Evolutionary conservation across 2,113 vertebrate species (phyloP).

Genomic region (Ondatra zibethicus): DNA sequence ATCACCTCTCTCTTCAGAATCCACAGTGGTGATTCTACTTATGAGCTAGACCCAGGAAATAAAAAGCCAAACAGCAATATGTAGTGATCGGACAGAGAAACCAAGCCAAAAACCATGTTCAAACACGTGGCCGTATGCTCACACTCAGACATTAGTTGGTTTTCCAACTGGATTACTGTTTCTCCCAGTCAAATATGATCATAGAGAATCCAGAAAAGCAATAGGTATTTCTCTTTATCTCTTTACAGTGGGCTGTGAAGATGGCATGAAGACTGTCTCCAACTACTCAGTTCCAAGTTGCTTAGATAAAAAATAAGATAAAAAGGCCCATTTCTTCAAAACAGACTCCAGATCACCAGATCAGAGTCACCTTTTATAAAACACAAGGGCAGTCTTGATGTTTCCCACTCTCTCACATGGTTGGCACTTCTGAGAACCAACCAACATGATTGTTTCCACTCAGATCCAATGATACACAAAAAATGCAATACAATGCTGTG

Average conservation of each 20-base stretch:
- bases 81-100: not conserved
- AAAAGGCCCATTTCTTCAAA: slow-evolving; percentile 15
- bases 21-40: not conserved
- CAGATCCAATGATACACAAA: not conserved
- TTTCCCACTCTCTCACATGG: not conserved
- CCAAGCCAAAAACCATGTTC: not conserved
- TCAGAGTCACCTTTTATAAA: slow-evolving; percentile 37
- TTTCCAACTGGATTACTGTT: slow-evolving; percentile 18
- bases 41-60: not conserved
- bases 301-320: not conserved
- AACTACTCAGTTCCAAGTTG: not conserved
- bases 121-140: not conserved
- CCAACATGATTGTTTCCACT: not conserved
- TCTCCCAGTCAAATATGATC: slow-evolving; percentile 13
- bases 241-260: not conserved
- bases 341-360: not conserved
- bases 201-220: not conserved
- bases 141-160: not conserved
- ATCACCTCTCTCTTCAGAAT: not conserved
- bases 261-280: slow-evolving; percentile 1
- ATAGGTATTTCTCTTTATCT: not conserved
- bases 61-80: not conserved
- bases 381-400: not conserved
- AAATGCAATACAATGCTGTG: not conserved
- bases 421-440: slow-evolving; percentile 3